Percentiles rank a stretch among this genome's conserved stretches.
phyloP scores from a whole-genome alignment of 2,888 invertebrate species.

The Eurytoma adleriae region DNA sequence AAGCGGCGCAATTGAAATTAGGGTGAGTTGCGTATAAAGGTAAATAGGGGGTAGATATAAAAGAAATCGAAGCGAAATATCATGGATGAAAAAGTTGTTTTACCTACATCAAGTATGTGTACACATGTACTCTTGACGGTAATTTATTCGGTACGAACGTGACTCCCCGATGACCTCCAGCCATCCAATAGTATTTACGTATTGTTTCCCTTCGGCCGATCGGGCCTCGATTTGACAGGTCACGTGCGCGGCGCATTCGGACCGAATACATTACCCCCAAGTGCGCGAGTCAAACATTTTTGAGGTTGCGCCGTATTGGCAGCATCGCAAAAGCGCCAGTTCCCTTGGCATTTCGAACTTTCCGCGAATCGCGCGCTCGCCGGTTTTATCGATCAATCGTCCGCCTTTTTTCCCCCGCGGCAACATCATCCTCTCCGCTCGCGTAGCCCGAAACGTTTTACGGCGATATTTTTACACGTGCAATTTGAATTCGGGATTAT shows the following conservation, averaged over 20 bases:
- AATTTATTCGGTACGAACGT: constrained; percentile 39
- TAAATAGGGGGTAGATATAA: too few relatives aligned
- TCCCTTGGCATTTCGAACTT: not conserved
- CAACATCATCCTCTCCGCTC: too few relatives aligned
- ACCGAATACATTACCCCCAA: constrained; percentile 25
- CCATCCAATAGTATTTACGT: constrained; percentile 42
- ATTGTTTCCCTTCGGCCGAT: constrained; percentile 48
- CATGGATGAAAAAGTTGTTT: not conserved
- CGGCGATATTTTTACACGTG: constrained; percentile 1
- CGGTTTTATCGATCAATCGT: not conserved
- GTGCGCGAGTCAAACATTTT: constrained; percentile 34
- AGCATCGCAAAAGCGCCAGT: not conserved
- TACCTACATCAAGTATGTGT: constrained; percentile 12
- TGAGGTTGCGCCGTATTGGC: not conserved
- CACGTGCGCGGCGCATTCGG: constrained; percentile 33
- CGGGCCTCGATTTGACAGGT: constrained; percentile 49
- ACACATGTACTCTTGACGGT: constrained; percentile 12
- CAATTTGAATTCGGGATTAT: constrained; percentile 49
- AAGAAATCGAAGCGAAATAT: too few relatives aligned
- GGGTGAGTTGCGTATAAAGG: too few relatives aligned
- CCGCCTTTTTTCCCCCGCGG: not conserved
- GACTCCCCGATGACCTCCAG: constrained; percentile 42
- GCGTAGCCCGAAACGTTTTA: not conserved
- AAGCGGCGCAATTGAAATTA: too few relatives aligned
- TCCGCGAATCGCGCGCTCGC: not conserved